Base-by-base conservation (phyloP, 1,140 invertebrate genomes). In the Oreohelix idahoensis region DNA sequence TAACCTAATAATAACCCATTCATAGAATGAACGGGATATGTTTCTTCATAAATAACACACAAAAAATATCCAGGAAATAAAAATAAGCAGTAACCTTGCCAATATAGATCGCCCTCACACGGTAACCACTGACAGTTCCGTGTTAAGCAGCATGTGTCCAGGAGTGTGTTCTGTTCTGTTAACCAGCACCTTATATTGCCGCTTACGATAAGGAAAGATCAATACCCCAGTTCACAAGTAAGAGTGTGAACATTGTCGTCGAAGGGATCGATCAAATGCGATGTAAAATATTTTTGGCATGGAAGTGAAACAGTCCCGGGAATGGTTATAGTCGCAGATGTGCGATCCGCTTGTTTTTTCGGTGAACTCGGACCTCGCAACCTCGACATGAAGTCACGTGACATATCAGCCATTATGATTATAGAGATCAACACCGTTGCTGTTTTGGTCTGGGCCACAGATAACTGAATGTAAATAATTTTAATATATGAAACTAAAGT, bases 391-490 rank as follows among this genome's bases (percentile, higher is more conserved):
- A 45, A 51, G 66, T 80, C 79, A 80, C 79, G 79, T 80, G 79
- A 80, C 69, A 49, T 39, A 70, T 36, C 79, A 80, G 79, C 79
- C 79, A 80, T 80, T 71, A 80, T 80, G 42, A 70, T 80, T 70
- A 71, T 80, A 70, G 51, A 80, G 77, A 77, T 53, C 20, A 69
- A 63, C n/a, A 79, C 45, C 58, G 38, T 79, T 79, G 63, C 29
- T 79, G 51, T 79, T 79, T 66, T 42, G 35, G 58, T 53, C 8
- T 35, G 11, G n/a, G 29, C 63, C 8, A 66, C 63, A 66, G 29
- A 66, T 66, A 66, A 66, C 29, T 35, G 29, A 32, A 8, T 35
- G 29, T 66, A 66, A 66, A 66, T 66, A 66, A 29, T 8, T 66
- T 29, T 8, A 29, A 66, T 35, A 32, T 66, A 32, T 66, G n/a